Percentiles rank a stretch among this genome's conserved stretches.
phyloP scores from a whole-genome alignment of 2,113 vertebrate genomes.

The Rhizomys pruinosus region DNA sequence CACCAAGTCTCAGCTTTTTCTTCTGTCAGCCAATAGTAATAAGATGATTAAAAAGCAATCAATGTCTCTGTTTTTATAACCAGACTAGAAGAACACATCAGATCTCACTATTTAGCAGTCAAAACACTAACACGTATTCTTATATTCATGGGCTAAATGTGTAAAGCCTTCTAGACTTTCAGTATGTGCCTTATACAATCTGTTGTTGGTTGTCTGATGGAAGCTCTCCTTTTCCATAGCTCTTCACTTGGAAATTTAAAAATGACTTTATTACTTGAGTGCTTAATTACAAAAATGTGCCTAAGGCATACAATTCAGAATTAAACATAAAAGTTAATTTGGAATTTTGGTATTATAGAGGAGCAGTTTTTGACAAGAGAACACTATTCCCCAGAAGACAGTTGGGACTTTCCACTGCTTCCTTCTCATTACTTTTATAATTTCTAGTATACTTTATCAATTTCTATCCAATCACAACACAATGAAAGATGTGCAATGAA shows the following conservation, averaged over 20 bases:
- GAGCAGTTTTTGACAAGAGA: constrained; percentile 52
- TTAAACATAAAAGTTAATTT: constrained; percentile 53
- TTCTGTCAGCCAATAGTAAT: neutral
- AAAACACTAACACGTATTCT: neutral
- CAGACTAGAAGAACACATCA: neutral
- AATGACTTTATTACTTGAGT: constrained; percentile 37
- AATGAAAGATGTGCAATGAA: constrained; percentile 77
- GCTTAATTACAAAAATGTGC: constrained; percentile 59
- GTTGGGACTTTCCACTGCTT: constrained; percentile 46
- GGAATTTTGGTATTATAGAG: constrained; percentile 33
- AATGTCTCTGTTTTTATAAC: neutral
- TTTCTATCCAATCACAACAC: constrained; percentile 74
- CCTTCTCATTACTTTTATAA: constrained; percentile 43
- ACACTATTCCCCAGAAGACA: neutral
- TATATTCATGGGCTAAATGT: neutral
- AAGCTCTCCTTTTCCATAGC: constrained; percentile 19
- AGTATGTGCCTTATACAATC: neutral
- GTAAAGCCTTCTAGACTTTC: neutral
- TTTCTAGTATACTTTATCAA: constrained; percentile 75
- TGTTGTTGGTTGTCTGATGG: neutral
- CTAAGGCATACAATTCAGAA: constrained; percentile 25
- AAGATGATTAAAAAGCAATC: neutral
- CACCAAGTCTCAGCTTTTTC: neutral
- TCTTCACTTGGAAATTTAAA: constrained; percentile 51
- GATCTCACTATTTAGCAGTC: neutral